Percentiles rank a stretch among this genome's conserved stretches.
Evolutionary conservation across 2,888 invertebrate genomes (phyloP).

Genomic region (Punctoribates punctum): DNA sequence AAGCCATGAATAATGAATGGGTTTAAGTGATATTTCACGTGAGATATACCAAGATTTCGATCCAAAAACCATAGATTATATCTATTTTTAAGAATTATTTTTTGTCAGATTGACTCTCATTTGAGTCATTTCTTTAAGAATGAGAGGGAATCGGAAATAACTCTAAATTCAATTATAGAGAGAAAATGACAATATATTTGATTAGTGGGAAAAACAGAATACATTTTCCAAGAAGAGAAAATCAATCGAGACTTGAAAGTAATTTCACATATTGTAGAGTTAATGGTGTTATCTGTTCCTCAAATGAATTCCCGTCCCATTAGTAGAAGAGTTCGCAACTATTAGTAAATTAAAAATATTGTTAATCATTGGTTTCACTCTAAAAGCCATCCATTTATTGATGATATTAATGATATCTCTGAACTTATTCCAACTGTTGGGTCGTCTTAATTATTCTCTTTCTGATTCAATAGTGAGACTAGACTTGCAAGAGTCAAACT

Average conservation of each 20-base stretch:
- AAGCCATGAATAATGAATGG: constrained; percentile 8
- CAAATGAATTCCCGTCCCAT: too few species aligned
- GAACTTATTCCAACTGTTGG: too few species aligned
- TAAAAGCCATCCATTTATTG: neutral
- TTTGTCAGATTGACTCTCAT: neutral
- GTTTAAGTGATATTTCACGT: constrained; percentile 15
- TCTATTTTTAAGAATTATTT: neutral
- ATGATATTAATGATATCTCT: neutral
- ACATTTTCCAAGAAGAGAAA: too few species aligned
- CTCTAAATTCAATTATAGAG: too few species aligned
- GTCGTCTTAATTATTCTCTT: neutral
- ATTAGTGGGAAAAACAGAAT: too few species aligned
- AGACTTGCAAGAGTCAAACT: neutral
- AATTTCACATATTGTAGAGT: too few species aligned
- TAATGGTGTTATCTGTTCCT: too few species aligned
- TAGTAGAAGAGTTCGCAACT: neutral
- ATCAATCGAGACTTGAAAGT: too few species aligned
- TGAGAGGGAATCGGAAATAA: neutral
- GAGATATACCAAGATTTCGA: neutral
- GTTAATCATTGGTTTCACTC: neutral
- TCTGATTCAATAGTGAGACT: neutral
- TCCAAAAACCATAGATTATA: neutral
- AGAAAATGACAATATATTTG: too few species aligned
- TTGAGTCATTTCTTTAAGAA: neutral
- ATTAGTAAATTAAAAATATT: neutral